These are phyloP conservation scores for Pristis pectinata DNA, from an alignment of 2,797 vertebrate species.

Conservation along the genomic window DNA sequence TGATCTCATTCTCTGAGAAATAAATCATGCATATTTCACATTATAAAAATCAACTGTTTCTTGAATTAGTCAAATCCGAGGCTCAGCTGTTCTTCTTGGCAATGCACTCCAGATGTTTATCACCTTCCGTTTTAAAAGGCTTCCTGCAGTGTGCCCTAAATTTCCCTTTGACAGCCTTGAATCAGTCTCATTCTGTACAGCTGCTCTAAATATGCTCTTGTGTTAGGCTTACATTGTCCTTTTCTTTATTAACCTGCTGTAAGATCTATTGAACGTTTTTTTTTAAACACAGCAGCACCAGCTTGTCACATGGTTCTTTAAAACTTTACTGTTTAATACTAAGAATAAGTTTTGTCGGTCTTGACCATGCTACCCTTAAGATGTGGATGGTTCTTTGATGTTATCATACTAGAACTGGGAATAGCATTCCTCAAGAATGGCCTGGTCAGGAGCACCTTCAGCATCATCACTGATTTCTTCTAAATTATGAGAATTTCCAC, in stretches of 20 bases:
- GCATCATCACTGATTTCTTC: background rate
- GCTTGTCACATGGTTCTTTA: background rate
- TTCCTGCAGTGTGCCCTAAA: background rate
- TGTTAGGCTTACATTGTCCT: background rate
- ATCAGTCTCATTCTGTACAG: background rate
- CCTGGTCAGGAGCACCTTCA: background rate
- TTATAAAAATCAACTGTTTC: conserved; percentile 6
- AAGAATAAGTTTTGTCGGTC: background rate
- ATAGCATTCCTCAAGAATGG: background rate
- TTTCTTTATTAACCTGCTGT: background rate
- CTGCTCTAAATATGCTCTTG: background rate
- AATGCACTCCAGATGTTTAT: background rate
- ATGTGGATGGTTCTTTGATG: background rate
- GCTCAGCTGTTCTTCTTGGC: background rate
- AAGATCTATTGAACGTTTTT: background rate
- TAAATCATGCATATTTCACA: background rate
- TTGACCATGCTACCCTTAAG: background rate
- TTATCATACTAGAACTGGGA: background rate
- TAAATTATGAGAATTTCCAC: background rate
- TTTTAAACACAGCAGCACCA: background rate
- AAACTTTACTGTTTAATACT: background rate
- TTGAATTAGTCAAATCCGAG: background rate
- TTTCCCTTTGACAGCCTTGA: background rate
- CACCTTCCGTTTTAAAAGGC: background rate
- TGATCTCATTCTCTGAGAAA: background rate